Conservation (phyloP, 2,888 invertebrate species). For the Nebria brevicollis region DNA sequence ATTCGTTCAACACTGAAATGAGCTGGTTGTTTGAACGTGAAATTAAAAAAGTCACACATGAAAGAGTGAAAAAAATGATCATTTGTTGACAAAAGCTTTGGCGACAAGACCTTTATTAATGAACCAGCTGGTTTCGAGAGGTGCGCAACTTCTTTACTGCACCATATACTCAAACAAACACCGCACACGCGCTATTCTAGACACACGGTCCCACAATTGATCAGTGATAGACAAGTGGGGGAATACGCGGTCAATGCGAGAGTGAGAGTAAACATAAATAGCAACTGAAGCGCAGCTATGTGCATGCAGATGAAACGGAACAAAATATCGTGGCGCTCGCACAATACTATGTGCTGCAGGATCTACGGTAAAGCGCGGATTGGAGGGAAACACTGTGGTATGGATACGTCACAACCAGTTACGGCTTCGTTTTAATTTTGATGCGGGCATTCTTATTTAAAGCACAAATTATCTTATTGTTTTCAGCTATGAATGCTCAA, state of each 20-base stretch:
- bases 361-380: too few relatives aligned
- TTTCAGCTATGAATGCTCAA: too few relatives aligned
- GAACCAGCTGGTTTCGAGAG: constrained; percentile 40
- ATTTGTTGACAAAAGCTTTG: constrained; percentile 47
- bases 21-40: constrained; percentile 16
- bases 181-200: constrained; percentile 27
- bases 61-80: constrained; percentile 36
- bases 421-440: too few relatives aligned
- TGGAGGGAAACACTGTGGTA: too few relatives aligned
- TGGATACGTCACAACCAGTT: too few relatives aligned
- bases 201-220: constrained; percentile 22
- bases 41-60: constrained; percentile 39
- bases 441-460: too few relatives aligned
- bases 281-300: not conserved
- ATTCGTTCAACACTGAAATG: constrained; percentile 29
- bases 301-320: too few relatives aligned
- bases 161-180: constrained; percentile 33
- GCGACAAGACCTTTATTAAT: constrained; percentile 46
- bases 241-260: not conserved
- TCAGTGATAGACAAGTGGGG: constrained; percentile 37
- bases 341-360: too few relatives aligned
- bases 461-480: too few relatives aligned
- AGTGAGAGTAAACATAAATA: constrained; percentile 29
- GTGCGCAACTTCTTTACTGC: constrained; percentile 44
- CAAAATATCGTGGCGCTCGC: too few relatives aligned